Evolutionary conservation across 2,888 invertebrate genomes (phyloP).

Genomic region (Zaprionus bogoriensis): DNA sequence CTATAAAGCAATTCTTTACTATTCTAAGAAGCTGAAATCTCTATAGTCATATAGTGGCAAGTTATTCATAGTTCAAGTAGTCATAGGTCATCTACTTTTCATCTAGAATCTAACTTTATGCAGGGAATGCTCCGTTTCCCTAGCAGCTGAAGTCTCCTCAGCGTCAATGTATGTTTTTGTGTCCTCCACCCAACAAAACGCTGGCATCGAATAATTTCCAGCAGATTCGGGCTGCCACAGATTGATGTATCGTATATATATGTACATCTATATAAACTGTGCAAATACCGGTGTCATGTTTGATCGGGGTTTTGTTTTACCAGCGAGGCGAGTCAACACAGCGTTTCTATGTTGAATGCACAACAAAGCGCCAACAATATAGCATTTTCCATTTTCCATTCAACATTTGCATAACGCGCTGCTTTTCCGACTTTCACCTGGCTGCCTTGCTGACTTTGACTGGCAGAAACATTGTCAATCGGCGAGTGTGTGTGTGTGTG

Average conservation of each 20-base stretch:
- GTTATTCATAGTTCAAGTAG: no score
- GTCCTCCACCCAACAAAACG: not conserved
- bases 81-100: no score
- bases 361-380: constrained; percentile 55
- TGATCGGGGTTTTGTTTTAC: not conserved
- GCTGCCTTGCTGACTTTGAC: constrained; percentile 46
- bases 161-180: no score
- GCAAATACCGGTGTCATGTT: not conserved
- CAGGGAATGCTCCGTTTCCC: no score
- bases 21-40: no score
- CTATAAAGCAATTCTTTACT: no score
- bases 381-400: constrained; percentile 50
- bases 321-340: constrained; percentile 22
- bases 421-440: constrained; percentile 64
- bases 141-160: no score
- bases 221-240: not conserved
- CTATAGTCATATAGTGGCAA: no score
- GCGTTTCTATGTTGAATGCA: constrained; percentile 24
- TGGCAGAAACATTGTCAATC: constrained; percentile 49
- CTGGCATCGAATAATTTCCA: not conserved
- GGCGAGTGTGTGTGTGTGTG: not conserved
- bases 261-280: not conserved
- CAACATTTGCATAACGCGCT: constrained; percentile 66
- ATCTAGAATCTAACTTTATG: no score
- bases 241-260: not conserved